Evolutionary conservation across 2,888 invertebrate species (phyloP).

Genomic region (Thymelicus lineola): DNA sequence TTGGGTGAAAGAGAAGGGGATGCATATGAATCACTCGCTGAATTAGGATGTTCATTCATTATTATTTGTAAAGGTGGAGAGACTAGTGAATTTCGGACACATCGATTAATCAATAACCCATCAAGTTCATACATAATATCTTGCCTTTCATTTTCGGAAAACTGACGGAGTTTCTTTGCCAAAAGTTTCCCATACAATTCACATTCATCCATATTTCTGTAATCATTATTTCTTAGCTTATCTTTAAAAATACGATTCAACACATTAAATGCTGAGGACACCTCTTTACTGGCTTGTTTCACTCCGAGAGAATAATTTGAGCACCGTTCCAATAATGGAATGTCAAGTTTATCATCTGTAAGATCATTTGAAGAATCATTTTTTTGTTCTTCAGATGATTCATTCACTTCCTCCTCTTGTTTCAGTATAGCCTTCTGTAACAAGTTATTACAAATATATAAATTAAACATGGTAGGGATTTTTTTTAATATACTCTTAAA

Average conservation of each 20-base stretch:
- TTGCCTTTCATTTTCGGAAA: slow-evolving; percentile 26
- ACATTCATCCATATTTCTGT: slow-evolving; percentile 27
- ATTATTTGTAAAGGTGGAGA: slow-evolving; percentile 27
- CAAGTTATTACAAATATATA: neutral
- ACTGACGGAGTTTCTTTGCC: slow-evolving; percentile 29
- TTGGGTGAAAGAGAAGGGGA: slow-evolving; percentile 16
- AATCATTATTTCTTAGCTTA: slow-evolving; percentile 21
- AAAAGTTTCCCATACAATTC: slow-evolving; percentile 29
- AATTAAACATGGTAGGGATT: too few species aligned
- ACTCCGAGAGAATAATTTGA: slow-evolving; percentile 15
- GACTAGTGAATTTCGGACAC: neutral
- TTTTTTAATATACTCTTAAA: too few species aligned
- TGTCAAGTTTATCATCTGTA: neutral
- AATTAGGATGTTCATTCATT: slow-evolving; percentile 20
- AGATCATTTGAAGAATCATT: slow-evolving; percentile 10
- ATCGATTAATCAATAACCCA: slow-evolving; percentile 29
- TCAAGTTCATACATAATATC: slow-evolving; percentile 34
- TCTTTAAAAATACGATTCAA: slow-evolving; percentile 31
- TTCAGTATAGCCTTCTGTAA: slow-evolving; percentile 5
- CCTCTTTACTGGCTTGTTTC: slow-evolving; percentile 33
- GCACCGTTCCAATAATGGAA: neutral
- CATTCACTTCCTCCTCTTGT: slow-evolving; percentile 7
- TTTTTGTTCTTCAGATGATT: slow-evolving; percentile 18
- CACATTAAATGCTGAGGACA: slow-evolving; percentile 26
- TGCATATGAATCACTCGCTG: slow-evolving; percentile 23